Evolutionary conservation across 2,888 invertebrate species (phyloP).

Genomic region (Apamea sordens): DNA sequence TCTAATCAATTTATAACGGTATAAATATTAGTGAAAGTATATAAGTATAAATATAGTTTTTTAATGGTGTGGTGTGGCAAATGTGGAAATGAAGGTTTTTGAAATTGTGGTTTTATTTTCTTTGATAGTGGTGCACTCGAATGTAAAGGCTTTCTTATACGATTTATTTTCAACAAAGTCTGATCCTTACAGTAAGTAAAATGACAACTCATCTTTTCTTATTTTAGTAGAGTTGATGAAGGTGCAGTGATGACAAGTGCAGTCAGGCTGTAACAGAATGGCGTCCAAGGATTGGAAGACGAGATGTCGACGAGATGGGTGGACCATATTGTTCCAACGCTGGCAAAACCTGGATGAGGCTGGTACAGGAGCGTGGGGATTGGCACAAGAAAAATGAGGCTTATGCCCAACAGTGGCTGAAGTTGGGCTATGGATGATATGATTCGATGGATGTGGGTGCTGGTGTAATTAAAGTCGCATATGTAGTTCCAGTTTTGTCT

Average conservation of each 20-base stretch:
- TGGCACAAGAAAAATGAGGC: too few relatives aligned
- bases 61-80: background rate
- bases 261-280: too few relatives aligned
- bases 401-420: too few relatives aligned
- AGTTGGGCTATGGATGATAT: too few relatives aligned
- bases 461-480: background rate
- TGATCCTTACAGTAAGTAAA: constrained; percentile 20
- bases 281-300: too few relatives aligned
- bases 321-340: too few relatives aligned
- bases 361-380: too few relatives aligned
- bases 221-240: background rate
- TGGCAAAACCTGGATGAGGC: too few relatives aligned
- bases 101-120: background rate
- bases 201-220: background rate
- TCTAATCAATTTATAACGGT: constrained; percentile 18
- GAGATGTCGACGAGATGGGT: too few relatives aligned
- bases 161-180: background rate
- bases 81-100: constrained; percentile 12
- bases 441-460: background rate
- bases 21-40: constrained; percentile 1
- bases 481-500: too few relatives aligned
- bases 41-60: background rate
- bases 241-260: too few relatives aligned
- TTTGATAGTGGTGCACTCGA: background rate
- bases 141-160: background rate